Evolutionary conservation across 2,113 vertebrate species (phyloP).

Genomic region (Madoqua kirkii): DNA sequence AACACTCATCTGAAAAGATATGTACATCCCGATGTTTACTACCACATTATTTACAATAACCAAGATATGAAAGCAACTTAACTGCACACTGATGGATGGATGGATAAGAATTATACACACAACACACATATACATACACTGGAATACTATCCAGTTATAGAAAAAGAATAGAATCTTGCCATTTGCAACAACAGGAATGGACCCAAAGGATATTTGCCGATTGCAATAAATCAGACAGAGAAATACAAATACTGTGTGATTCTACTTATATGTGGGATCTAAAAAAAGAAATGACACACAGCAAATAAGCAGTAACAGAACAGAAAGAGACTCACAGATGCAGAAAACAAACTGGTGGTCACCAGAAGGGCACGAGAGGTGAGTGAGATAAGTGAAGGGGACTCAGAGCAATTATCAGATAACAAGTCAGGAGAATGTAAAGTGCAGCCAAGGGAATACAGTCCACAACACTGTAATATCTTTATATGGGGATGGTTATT

Average conservation of each 20-base stretch:
- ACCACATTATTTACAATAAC: neutral
- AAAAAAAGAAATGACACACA: neutral
- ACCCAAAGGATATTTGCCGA: neutral
- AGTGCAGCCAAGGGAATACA: neutral
- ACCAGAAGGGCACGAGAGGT: neutral
- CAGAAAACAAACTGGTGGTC: neutral
- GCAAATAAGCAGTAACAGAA: neutral
- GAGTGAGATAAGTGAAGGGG: neutral
- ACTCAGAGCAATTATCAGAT: neutral
- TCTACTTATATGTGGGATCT: neutral
- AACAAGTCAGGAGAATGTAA: neutral
- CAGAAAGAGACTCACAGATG: neutral
- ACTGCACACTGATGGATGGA: neutral
- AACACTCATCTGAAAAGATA: neutral
- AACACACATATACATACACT: neutral
- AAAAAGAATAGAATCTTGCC: neutral
- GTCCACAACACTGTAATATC: too few relatives aligned
- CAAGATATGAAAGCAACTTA: neutral
- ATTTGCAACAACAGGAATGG: neutral
- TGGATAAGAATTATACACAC: neutral
- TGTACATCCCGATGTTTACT: neutral
- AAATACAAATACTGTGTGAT: neutral
- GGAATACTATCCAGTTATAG: neutral
- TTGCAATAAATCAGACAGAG: neutral
- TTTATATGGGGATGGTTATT: neutral